Evolutionary conservation across 2,888 invertebrate species (phyloP), one percentile per base, ranked within the genome.

Genomic region (Ennomos quercinarius): DNA sequence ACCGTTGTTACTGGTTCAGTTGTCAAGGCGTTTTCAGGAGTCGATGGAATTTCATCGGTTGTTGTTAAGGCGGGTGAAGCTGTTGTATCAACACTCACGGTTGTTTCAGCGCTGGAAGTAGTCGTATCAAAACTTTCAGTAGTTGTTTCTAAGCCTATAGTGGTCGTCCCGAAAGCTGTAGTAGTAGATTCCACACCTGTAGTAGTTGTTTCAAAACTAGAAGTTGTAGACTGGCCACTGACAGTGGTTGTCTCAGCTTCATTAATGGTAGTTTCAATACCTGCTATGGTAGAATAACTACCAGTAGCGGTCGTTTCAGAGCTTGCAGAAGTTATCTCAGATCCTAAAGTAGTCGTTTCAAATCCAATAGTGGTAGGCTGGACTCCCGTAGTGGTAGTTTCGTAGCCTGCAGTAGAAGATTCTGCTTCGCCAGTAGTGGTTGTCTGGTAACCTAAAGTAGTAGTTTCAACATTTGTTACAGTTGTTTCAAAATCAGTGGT

Each of bases 211-310:
- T 56, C 47, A 36, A 36, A 11, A 5, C 41, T 37, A 3, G 1
- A 5, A 3, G 49, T 49, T 8, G 49, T 49, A 2, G 41, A 11
- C 0, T 49, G 40, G 3, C 1, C n/a, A 0, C 11, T 47, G 12
- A 10, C 41, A 0, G 47, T 54, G 8, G 66, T 66, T 0, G 59
- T 66, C 2, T 56, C 50, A 27, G 10, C 9, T 9, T 43, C 43
- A 8, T 50, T 41, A 2, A 59, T 65, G 6, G 58, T 44, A 9
- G 60, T 36, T 6, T 42, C 36, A 2, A 36, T 4, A 3, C 41
- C 50, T 10, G 34, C 12, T 3, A 36, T 40, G 9, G 48, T 48
- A 3, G 34, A 27, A 1, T 13, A n/a, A 9, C 8, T 2, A 12
- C 45, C 34, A 4, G 9, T 8, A 9, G 45, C 38, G 10, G 46